phyloP scores from a whole-genome alignment of 2,888 invertebrate genomes.

The Acanthosepion pharaonis region DNA sequence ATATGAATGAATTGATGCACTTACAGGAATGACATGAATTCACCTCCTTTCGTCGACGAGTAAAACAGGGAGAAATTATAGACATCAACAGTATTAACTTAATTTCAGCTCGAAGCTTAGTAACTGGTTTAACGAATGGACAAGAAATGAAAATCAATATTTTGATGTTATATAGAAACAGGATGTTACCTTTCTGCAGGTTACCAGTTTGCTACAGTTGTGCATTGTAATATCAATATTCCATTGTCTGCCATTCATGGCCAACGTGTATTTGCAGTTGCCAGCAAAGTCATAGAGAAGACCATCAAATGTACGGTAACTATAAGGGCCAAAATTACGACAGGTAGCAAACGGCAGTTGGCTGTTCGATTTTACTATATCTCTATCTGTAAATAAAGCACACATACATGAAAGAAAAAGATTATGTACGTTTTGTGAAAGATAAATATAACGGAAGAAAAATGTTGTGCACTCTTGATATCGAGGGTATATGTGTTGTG shows the following conservation, averaged over 20 bases:
- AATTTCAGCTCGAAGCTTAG: too few relatives aligned
- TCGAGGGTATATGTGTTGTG: too few relatives aligned
- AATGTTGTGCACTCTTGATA: too few relatives aligned
- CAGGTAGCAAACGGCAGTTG: conserved; percentile 59
- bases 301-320: conserved; percentile 88
- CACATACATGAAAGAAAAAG: neutral
- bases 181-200: conserved; percentile 55
- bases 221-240: conserved; percentile 52
- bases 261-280: conserved; percentile 79
- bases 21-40: too few relatives aligned
- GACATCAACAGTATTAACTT: too few relatives aligned
- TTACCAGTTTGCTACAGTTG: conserved; percentile 52
- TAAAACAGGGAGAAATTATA: too few relatives aligned
- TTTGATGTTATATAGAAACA: neutral
- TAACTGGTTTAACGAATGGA: neutral
- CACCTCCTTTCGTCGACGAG: too few relatives aligned
- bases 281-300: conserved; percentile 82
- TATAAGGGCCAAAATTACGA: conserved; percentile 58
- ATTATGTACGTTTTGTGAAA: neutral
- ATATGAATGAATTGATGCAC: too few relatives aligned
- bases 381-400: neutral
- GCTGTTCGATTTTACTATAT: conserved; percentile 50
- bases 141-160: neutral
- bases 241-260: conserved; percentile 51
- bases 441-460: neutral